Conservation (phyloP, 92 coral and sea anemone genomes). For the Epizoanthus illoricatus region DNA sequence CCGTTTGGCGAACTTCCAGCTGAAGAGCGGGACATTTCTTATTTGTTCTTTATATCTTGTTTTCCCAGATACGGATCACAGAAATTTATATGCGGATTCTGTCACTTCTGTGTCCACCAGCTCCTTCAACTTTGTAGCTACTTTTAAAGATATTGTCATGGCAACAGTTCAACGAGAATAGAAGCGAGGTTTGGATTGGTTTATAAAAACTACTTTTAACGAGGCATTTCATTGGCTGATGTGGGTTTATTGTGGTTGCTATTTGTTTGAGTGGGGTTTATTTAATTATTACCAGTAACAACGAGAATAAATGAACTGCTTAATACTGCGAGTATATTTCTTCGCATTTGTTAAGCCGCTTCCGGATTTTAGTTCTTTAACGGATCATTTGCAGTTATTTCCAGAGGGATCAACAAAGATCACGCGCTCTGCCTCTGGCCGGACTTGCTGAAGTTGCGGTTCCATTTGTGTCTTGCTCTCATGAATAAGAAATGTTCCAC, state of each 20-base stretch:
- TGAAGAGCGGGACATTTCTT: conserved; percentile 28
- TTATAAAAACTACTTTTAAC: conserved; percentile 4
- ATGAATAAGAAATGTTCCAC: too few relatives aligned
- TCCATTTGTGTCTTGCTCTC: background rate
- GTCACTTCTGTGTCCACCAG: background rate
- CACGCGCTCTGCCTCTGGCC: too few relatives aligned
- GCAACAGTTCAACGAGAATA: conserved; percentile 19
- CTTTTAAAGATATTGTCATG: conserved; percentile 16
- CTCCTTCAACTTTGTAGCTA: background rate
- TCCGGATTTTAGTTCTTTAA: conserved; percentile 1
- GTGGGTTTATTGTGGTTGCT: conserved; percentile 15
- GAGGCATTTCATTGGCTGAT: conserved; percentile 43
- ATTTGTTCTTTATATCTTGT: background rate
- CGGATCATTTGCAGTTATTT: conserved; percentile 2
- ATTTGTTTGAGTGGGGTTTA: conserved; percentile 42
- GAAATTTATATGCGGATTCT: background rate
- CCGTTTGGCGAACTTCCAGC: conserved; percentile 20
- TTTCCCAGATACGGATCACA: background rate
- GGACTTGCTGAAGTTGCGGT: background rate
- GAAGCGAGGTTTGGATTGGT: conserved; percentile 23
- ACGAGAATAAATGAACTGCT: conserved; percentile 36
- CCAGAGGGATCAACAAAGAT: background rate
- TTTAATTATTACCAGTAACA: conserved; percentile 18
- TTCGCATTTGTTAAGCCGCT: background rate
- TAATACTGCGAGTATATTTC: background rate